Evolutionary conservation across 2,113 vertebrate genomes (phyloP).

Genomic region (Gambusia holbrooki): DNA sequence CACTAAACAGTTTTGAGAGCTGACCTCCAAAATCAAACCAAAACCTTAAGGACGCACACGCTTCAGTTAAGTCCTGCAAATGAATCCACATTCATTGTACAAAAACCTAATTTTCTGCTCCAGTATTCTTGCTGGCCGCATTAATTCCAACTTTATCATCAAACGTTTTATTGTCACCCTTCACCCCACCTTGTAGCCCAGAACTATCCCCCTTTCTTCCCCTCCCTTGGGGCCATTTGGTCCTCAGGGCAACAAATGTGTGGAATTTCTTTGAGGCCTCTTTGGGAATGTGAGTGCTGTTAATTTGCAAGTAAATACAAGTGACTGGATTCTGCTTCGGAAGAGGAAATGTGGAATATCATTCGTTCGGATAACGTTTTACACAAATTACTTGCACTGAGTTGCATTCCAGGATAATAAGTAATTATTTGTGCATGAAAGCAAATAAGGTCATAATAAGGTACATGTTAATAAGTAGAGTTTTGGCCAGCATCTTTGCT

Average conservation of each 20-base stretch:
- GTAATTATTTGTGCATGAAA: not conserved
- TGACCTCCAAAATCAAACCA: slow-evolving; percentile 53
- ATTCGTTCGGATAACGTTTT: slow-evolving; percentile 4
- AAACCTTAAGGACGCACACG: slow-evolving; percentile 21
- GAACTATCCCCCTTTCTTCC: not conserved
- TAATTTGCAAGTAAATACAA: slow-evolving; percentile 78
- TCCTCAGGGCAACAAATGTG: slow-evolving; percentile 66
- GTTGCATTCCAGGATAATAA: not conserved
- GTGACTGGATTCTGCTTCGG: slow-evolving; percentile 41
- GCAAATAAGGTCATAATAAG: not conserved
- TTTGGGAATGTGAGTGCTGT: slow-evolving; percentile 64
- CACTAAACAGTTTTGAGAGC: slow-evolving; percentile 26
- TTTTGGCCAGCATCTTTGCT: not conserved
- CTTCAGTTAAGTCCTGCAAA: slow-evolving; percentile 23
- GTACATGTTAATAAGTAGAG: not conserved
- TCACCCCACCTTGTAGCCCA: not conserved
- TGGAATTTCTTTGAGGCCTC: slow-evolving; percentile 75
- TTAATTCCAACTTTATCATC: slow-evolving; percentile 63
- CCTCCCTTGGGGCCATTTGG: slow-evolving; percentile 63
- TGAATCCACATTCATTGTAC: slow-evolving; percentile 17
- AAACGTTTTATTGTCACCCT: slow-evolving; percentile 46
- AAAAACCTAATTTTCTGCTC: slow-evolving; percentile 36
- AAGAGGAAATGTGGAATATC: slow-evolving; percentile 9
- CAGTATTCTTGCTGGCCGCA: slow-evolving; percentile 29
- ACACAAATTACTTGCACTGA: slow-evolving; percentile 2